A percentile compares a stretch with the other conserved stretches of the same genome.
Conservation (phyloP, 2,797 vertebrate genomes). For the Vultur gryphus region DNA sequence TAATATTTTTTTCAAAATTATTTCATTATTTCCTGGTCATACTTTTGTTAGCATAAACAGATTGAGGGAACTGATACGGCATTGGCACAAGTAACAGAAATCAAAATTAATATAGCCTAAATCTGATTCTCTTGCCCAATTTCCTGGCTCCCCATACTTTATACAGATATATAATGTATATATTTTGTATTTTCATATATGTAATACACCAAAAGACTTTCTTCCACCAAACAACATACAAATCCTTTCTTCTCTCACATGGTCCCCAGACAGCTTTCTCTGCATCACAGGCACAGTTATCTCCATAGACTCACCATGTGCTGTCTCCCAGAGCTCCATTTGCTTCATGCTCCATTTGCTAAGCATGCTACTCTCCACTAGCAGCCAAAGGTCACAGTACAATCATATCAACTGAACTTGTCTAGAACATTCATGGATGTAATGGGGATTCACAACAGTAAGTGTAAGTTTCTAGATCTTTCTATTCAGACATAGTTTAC, state of each 20-base stretch:
- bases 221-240: neutral
- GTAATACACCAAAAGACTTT: neutral
- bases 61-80: neutral
- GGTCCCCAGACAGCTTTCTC: neutral
- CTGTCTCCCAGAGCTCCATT: neutral
- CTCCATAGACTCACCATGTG: neutral
- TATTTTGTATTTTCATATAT: neutral
- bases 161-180: neutral
- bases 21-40: conserved; percentile 44
- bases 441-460: neutral
- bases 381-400: neutral
- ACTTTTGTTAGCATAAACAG: neutral
- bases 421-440: neutral
- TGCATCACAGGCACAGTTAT: neutral
- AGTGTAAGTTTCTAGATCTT: neutral
- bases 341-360: neutral
- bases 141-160: neutral
- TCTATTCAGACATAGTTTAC: neutral
- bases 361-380: neutral
- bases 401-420: neutral
- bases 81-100: neutral
- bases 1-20: neutral
- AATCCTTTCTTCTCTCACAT: neutral
- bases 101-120: neutral
- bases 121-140: neutral